Conservation (phyloP, 2,797 vertebrate genomes). For the Gymnoscopelus braueri region DNA sequence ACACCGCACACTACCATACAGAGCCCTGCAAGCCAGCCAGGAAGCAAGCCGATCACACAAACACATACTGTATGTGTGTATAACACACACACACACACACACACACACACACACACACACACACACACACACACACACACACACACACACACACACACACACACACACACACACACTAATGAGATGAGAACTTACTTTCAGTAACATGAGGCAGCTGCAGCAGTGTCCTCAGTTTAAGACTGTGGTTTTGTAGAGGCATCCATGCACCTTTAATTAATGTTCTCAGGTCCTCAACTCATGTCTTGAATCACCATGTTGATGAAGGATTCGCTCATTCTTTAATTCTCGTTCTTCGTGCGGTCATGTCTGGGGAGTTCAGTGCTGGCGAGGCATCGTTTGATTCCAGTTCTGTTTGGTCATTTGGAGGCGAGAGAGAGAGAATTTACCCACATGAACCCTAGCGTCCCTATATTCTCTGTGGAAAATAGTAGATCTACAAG, state of each 20-base stretch:
- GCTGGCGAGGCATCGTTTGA: constrained; percentile 76
- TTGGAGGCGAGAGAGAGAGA: constrained; percentile 30
- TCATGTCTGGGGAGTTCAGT: constrained; percentile 71
- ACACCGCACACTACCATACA: background rate
- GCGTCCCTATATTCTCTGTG: too few relatives aligned
- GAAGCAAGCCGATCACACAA: background rate
- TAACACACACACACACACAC: background rate
- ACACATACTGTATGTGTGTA: background rate
- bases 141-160: background rate
- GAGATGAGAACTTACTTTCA: constrained; percentile 25
- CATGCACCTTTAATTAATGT: constrained; percentile 38
- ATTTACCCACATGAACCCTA: constrained; percentile 50
- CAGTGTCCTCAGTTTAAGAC: constrained; percentile 42
- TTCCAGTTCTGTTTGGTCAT: constrained; percentile 71
- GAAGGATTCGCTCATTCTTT: constrained; percentile 50
- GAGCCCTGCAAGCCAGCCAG: background rate
- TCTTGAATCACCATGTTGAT: constrained; percentile 60
- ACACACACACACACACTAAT: background rate
- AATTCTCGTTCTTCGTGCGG: constrained; percentile 58
- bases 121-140: background rate
- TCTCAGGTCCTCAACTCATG: constrained; percentile 48
- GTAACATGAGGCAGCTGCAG: constrained; percentile 43
- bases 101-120: background rate
- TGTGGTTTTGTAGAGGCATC: constrained; percentile 45
- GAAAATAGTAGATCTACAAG: too few relatives aligned